Evolutionary conservation across 2,797 vertebrate genomes (phyloP).

Genomic region (Cottoperca gobio): DNA sequence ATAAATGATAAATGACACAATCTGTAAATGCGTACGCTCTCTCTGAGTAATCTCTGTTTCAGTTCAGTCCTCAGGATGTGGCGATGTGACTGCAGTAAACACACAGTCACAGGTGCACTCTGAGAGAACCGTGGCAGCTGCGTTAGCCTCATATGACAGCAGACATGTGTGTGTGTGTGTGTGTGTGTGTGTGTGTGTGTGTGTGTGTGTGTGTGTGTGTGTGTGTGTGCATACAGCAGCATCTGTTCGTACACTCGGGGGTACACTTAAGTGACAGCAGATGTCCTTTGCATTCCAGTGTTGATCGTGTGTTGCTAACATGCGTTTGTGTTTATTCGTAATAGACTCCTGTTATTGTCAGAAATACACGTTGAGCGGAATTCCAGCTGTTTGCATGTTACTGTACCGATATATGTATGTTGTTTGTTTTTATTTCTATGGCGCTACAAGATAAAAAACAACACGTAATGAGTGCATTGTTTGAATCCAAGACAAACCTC

Average conservation of each 20-base stretch:
- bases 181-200: neutral
- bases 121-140: conserved; percentile 28
- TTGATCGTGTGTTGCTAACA: neutral
- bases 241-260: conserved; percentile 17
- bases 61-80: neutral
- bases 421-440: too few relatives aligned
- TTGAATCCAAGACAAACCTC: too few relatives aligned
- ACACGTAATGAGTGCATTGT: too few relatives aligned
- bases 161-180: neutral
- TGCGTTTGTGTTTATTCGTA: conserved; percentile 42
- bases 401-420: conserved; percentile 1
- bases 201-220: neutral
- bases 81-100: conserved; percentile 16
- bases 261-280: conserved; percentile 50
- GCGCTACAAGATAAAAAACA: too few relatives aligned
- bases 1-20: neutral
- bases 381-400: conserved; percentile 73
- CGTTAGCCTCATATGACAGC: neutral
- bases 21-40: neutral
- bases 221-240: conserved; percentile 6
- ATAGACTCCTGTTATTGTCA: conserved; percentile 26
- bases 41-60: neutral
- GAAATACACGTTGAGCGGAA: conserved; percentile 78
- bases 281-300: conserved; percentile 41
- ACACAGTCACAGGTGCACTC: conserved; percentile 29